These are phyloP conservation scores for Toxotes lorentzi DNA, from an alignment of 2,797 vertebrate genomes.

Conservation along the genomic window DNA sequence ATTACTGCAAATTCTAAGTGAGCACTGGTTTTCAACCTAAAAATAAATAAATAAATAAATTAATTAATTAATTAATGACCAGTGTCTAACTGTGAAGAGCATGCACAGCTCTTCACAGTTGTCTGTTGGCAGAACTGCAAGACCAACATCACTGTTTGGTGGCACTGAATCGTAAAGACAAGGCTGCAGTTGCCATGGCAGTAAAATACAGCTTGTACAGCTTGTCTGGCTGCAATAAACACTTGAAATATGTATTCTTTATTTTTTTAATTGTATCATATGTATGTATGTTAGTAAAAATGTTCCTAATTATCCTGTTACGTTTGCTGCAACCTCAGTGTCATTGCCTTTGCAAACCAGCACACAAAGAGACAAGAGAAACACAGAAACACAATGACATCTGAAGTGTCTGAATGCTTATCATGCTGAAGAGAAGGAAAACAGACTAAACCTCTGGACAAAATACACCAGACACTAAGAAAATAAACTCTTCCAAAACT, in stretches of 20 bases:
- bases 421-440: not conserved
- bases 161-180: not conserved
- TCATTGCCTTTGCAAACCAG: not conserved
- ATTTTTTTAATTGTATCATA: not conserved
- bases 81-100: not conserved
- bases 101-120: too few species aligned
- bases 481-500: not conserved
- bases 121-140: not conserved
- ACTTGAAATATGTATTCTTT: not conserved
- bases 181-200: constrained; percentile 52
- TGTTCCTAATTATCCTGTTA: not conserved
- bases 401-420: not conserved
- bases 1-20: not conserved
- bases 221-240: too few species aligned
- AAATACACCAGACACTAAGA: not conserved
- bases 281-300: not conserved
- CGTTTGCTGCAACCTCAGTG: not conserved
- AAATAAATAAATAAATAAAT: too few species aligned
- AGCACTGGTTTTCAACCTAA: not conserved
- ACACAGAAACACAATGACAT: not conserved
- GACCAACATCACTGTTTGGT: not conserved
- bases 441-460: not conserved
- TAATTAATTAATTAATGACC: too few species aligned
- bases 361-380: not conserved
- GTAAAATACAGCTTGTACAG: not conserved